phyloP scores from a whole-genome alignment of 2,888 invertebrate genomes.

The Odontothrips loti region DNA sequence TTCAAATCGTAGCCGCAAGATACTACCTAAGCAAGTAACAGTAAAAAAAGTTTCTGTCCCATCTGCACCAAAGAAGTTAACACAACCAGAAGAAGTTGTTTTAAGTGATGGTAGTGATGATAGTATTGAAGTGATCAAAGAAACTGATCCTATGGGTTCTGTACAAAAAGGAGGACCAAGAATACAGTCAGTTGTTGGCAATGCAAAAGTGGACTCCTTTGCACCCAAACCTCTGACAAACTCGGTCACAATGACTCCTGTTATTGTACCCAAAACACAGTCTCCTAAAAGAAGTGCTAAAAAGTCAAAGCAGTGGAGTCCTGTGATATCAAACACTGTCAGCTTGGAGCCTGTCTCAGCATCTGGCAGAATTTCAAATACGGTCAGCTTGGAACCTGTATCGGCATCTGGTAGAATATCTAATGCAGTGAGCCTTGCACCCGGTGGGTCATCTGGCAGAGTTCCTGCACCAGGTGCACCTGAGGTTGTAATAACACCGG shows the following conservation, averaged over 20 bases:
- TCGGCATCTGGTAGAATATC: neutral
- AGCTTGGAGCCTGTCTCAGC: neutral
- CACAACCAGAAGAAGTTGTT: conserved; percentile 8
- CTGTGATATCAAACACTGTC: neutral
- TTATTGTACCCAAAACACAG: neutral
- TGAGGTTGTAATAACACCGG: neutral
- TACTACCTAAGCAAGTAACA: neutral
- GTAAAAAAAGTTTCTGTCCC: neutral
- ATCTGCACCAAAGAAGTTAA: neutral
- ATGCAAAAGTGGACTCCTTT: neutral
- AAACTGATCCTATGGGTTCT: neutral
- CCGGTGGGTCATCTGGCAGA: neutral
- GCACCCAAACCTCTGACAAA: neutral
- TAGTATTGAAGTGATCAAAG: neutral
- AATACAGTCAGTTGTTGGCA: neutral
- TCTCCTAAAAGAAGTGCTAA: neutral
- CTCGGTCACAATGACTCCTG: conserved; percentile 5
- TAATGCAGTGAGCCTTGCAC: neutral
- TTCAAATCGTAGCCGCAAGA: neutral
- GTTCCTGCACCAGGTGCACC: neutral
- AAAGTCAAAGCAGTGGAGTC: neutral
- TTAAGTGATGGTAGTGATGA: conserved; percentile 16
- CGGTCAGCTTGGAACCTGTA: neutral
- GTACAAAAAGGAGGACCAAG: neutral
- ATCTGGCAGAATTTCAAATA: neutral